Base-by-base conservation (phyloP, 1,140 invertebrate genomes). In the Pseudomyrmex flavicornis region DNA sequence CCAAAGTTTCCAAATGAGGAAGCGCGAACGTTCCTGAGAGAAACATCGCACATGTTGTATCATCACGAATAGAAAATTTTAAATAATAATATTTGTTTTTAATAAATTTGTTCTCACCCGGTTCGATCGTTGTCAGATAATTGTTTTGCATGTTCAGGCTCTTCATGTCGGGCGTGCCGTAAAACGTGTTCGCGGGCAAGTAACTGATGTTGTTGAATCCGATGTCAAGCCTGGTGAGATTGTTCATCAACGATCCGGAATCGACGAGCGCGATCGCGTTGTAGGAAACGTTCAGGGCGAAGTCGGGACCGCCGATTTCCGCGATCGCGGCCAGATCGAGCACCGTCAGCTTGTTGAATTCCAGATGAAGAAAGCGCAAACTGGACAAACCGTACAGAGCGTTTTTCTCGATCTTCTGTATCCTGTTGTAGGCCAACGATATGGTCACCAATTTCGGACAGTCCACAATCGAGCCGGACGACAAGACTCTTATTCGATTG, bases 151-250 rank as follows among this genome's bases (percentile, higher is more conserved):
- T 90, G 92, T 97, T 95, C 75, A 97, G 94, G 58, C 94, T 95
- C 66, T 96, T 95, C 68, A 98, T 93, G 89, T 95, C 96, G 0
- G 94, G 93, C 48, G 97, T 95, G 44, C 96, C 96, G 44, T 94
- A 91, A 86, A 97, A 98, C 12, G 96, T 95, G 48, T 96, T 95
- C 1, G 95, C 95, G 0, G 96, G 95, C 50, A 98, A 91, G 15
- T 95, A 93, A 20, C 94, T 95, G 26, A 98, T 94, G 86, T 97
- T 96, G 87, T 98, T 98, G 83, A 96, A 96, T 74, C 97, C 97
- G 88, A 98, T 93, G 92, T 97, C 97, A 50, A 98, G 94, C 2
- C 91, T 90, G 0, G 93, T 94, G 1, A 94, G 84, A 90, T 94
- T 94, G 0, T 89, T 92, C 8, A 91, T 84, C 0, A 86, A 79